phyloP scores from a whole-genome alignment of 1,140 invertebrate genomes.

The Linepithema humile region DNA sequence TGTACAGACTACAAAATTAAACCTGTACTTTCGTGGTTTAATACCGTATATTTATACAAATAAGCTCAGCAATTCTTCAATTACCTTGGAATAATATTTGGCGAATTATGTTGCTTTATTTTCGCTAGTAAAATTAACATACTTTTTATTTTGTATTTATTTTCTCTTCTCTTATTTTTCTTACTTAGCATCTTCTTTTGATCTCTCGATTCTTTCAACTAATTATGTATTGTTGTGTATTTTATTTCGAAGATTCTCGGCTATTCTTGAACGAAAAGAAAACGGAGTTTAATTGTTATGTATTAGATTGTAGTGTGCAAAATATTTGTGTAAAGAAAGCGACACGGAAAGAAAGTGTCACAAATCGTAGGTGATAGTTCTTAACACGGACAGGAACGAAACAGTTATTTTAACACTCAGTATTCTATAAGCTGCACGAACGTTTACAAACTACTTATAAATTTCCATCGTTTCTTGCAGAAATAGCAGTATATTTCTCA shows the following conservation, averaged over 20 bases:
- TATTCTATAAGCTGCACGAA: neutral
- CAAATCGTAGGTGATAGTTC: neutral
- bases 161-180: neutral
- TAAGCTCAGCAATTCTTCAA: neutral
- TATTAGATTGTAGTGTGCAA: neutral
- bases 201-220: neutral
- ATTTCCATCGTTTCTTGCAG: neutral
- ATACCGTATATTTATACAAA: neutral
- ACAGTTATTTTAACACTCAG: constrained; percentile 24
- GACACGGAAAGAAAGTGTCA: neutral
- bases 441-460: neutral
- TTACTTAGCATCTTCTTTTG: neutral
- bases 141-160: neutral
- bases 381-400: neutral
- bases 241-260: neutral
- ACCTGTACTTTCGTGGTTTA: neutral
- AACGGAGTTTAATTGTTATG: constrained; percentile 20
- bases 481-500: constrained; percentile 19
- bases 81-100: constrained; percentile 3
- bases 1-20: neutral
- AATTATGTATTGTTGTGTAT: neutral
- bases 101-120: neutral
- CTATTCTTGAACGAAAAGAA: neutral
- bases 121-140: neutral
- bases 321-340: neutral